Percentiles rank a stretch among this genome's conserved stretches.
Conservation (phyloP, 2,113 vertebrate species). For the Caracal caracal region DNA sequence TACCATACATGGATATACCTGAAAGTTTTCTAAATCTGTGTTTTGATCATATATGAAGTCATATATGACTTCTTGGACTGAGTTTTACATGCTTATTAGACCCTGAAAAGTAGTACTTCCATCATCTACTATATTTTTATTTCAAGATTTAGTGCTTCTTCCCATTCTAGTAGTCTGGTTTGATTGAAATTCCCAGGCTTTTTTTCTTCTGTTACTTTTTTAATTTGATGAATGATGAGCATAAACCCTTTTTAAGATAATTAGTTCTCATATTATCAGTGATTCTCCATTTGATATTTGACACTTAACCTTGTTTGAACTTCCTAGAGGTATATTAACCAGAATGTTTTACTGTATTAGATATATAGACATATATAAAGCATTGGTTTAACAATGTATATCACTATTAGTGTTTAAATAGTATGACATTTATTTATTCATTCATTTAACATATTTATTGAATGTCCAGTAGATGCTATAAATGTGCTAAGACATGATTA, state of each 20-base stretch:
- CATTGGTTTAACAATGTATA: not conserved
- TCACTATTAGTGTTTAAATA: not conserved
- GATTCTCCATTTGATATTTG: not conserved
- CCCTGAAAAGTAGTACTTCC: not conserved
- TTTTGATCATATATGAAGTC: not conserved
- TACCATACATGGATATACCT: not conserved
- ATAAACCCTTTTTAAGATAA: not conserved
- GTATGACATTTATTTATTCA: not conserved
- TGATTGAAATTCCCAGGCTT: not conserved
- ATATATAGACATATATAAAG: not conserved
- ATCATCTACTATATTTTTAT: constrained; percentile 8
- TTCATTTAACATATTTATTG: not conserved
- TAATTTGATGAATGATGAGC: not conserved
- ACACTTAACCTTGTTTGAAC: not conserved
- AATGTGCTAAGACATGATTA: not conserved
- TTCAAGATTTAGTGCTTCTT: not conserved
- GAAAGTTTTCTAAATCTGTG: not conserved
- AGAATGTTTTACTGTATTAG: not conserved
- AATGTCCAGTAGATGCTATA: not conserved
- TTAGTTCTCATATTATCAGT: not conserved
- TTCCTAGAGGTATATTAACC: not conserved
- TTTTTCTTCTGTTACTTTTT: not conserved
- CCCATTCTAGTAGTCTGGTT: not conserved
- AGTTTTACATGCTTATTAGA: not conserved
- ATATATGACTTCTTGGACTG: not conserved